Evolutionary conservation across 2,888 invertebrate species (phyloP).

Genomic region (Latheticus oryzae): DNA sequence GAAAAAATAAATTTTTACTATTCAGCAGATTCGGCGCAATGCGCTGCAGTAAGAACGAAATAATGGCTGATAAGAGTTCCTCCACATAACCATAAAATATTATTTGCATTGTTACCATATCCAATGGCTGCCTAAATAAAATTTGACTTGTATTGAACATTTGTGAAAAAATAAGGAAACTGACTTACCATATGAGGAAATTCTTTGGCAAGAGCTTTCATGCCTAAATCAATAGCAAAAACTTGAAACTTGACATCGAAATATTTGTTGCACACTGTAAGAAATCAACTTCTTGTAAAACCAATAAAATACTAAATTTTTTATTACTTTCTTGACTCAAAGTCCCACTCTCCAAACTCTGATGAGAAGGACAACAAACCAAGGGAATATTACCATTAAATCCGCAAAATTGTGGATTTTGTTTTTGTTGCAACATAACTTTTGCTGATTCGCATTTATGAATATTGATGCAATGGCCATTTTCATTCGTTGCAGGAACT

Average conservation of each 20-base stretch:
- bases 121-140: slow-evolving; percentile 21
- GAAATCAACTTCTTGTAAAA: no score
- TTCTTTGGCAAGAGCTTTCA: slow-evolving; percentile 1
- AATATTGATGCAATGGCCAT: not conserved
- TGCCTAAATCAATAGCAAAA: slow-evolving; percentile 1
- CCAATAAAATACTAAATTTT: no score
- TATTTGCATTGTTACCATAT: slow-evolving; percentile 5
- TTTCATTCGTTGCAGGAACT: not conserved
- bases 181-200: slow-evolving; percentile 8
- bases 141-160: not conserved
- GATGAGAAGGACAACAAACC: slow-evolving; percentile 2
- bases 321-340: not conserved
- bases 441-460: not conserved
- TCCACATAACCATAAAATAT: slow-evolving; percentile 69
- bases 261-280: no score
- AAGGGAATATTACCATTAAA: not conserved
- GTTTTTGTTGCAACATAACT: not conserved
- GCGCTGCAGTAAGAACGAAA: slow-evolving; percentile 76
- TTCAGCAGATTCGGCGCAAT: slow-evolving; percentile 66
- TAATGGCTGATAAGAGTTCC: slow-evolving; percentile 73
- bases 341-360: not conserved
- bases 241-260: not conserved
- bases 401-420: slow-evolving; percentile 2
- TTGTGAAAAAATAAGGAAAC: slow-evolving; percentile 3
- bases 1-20: slow-evolving; percentile 67